phyloP scores from a whole-genome alignment of 2,888 invertebrate genomes.

The Agrochola lychnidis region DNA sequence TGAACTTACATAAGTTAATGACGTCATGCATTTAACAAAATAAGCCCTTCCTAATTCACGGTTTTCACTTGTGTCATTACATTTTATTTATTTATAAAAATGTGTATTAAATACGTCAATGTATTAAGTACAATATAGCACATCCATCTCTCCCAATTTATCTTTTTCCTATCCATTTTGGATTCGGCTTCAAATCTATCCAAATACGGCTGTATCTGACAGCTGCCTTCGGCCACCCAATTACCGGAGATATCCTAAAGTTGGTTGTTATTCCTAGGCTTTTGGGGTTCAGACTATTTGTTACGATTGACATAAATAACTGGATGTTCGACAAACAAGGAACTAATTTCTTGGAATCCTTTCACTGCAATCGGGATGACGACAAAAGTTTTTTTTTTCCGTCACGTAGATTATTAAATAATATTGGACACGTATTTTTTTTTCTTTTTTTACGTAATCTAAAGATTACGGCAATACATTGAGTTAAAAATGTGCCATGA shows the following conservation, averaged over 20 bases:
- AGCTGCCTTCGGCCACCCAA: slow-evolving; percentile 42
- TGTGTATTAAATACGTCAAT: not conserved
- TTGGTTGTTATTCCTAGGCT: slow-evolving; percentile 42
- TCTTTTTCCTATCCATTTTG: slow-evolving; percentile 2
- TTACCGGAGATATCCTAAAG: slow-evolving; percentile 40
- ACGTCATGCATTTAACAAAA: not conserved
- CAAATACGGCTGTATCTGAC: slow-evolving; percentile 38
- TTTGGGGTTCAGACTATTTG: not conserved
- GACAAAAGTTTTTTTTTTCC: too few species aligned
- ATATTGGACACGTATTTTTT: too few species aligned
- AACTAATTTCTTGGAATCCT: not conserved
- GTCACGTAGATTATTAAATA: too few species aligned
- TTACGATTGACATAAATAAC: slow-evolving; percentile 17
- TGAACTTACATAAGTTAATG: not conserved
- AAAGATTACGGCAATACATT: too few species aligned
- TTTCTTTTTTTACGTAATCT: too few species aligned
- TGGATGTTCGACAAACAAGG: not conserved
- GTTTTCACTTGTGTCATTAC: not conserved
- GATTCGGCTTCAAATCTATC: slow-evolving; percentile 35
- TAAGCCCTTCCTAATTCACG: not conserved
- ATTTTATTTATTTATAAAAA: not conserved
- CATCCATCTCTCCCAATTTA: slow-evolving; percentile 5
- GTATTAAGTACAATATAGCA: not conserved
- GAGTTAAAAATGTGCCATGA: too few species aligned
- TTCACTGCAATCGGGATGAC: too few species aligned